Evolutionary conservation across 2,888 invertebrate species (phyloP).

Genomic region (Emmelina monodactyla): DNA sequence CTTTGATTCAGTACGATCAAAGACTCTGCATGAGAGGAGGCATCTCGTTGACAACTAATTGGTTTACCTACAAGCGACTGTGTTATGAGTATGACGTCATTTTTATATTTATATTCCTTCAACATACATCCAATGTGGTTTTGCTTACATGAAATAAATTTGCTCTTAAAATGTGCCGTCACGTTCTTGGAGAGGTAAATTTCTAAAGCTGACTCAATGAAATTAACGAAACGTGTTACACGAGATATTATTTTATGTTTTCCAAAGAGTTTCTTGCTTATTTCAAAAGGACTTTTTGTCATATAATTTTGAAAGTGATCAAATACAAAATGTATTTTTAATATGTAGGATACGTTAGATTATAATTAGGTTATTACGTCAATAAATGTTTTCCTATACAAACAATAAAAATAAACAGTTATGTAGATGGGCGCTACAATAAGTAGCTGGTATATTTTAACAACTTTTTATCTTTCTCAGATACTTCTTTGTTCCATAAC

Average conservation of each 20-base stretch:
- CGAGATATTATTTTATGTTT: background rate
- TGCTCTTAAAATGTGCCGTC: conserved; percentile 43
- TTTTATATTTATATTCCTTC: conserved; percentile 6
- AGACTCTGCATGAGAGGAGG: conserved; percentile 33
- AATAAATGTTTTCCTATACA: too few relatives aligned
- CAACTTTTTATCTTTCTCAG: too few relatives aligned
- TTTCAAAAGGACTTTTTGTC: conserved; percentile 2
- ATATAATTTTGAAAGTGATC: too few relatives aligned
- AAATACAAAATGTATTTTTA: too few relatives aligned
- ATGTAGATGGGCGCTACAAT: too few relatives aligned
- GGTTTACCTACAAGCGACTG: conserved; percentile 31
- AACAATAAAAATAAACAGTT: too few relatives aligned
- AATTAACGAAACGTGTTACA: conserved; percentile 13
- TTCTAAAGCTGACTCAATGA: conserved; percentile 21
- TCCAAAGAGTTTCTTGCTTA: conserved; percentile 3
- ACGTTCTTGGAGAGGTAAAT: conserved; percentile 33
- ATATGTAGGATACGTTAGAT: too few relatives aligned
- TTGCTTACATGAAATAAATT: conserved; percentile 24
- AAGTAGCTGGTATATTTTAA: too few relatives aligned
- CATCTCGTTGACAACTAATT: conserved; percentile 51
- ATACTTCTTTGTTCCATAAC: too few relatives aligned
- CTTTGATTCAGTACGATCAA: conserved; percentile 56
- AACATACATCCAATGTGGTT: background rate
- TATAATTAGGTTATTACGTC: too few relatives aligned
- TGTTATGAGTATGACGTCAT: conserved; percentile 3